Evolutionary conservation across 2,113 vertebrate genomes (phyloP).

Genomic region (Laticauda colubrina): DNA sequence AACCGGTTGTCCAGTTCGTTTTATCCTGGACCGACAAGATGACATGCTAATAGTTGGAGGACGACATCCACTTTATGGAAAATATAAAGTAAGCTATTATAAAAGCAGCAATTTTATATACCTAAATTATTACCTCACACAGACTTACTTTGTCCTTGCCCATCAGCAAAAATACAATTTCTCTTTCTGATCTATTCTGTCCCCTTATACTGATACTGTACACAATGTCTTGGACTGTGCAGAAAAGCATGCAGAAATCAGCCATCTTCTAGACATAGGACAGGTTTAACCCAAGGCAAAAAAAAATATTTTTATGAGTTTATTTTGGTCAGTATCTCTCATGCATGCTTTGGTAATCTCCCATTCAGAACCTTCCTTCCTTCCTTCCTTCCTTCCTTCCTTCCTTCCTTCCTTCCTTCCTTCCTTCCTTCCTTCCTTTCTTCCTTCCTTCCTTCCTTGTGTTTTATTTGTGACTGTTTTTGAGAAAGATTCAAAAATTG

Average conservation of each 20-base stretch:
- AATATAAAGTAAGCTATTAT: slow-evolving; percentile 75
- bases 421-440: too few relatives aligned
- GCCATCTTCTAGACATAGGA: not conserved
- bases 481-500: not conserved
- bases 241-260: not conserved
- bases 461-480: not conserved
- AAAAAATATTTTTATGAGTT: not conserved
- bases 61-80: slow-evolving; percentile 76
- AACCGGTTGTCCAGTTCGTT: slow-evolving; percentile 70
- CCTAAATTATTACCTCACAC: not conserved
- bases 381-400: not conserved
- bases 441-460: not conserved
- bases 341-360: not conserved
- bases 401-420: too few relatives aligned
- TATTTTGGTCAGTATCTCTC: not conserved
- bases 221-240: not conserved
- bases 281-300: not conserved
- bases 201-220: not conserved
- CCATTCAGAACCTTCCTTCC: not conserved
- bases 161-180: not conserved
- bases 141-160: not conserved
- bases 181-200: not conserved
- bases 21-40: slow-evolving; percentile 76
- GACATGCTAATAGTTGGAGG: slow-evolving; percentile 80
- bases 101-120: not conserved